These are phyloP conservation scores for Sebastes minor DNA, from an alignment of 2,797 vertebrate species.

Conservation along the genomic window DNA sequence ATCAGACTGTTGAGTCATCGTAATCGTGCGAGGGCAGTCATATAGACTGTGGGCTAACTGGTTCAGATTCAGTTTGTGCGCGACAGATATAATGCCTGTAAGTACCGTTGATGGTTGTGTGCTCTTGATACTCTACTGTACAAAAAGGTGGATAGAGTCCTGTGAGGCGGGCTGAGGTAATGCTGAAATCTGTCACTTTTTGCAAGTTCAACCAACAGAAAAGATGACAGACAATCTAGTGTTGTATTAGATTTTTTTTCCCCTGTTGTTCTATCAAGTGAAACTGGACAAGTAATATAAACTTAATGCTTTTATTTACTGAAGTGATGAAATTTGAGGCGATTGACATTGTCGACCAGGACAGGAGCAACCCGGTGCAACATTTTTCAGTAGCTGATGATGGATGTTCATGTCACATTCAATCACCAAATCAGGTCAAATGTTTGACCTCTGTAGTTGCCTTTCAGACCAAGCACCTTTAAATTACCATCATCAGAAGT, in stretches of 20 bases:
- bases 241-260: neutral
- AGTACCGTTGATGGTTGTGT: neutral
- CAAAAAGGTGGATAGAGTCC: neutral
- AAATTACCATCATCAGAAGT: neutral
- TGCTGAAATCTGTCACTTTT: neutral
- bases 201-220: neutral
- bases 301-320: neutral
- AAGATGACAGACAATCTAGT: neutral
- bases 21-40: neutral
- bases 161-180: neutral
- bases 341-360: neutral
- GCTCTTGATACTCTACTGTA: neutral
- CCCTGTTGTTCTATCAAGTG: neutral
- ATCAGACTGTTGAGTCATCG: neutral
- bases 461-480: slow-evolving; percentile 14
- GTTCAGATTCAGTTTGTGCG: neutral
- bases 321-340: neutral
- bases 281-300: neutral
- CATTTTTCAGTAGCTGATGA: neutral
- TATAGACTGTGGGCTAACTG: neutral
- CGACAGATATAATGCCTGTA: neutral
- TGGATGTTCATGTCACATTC: neutral
- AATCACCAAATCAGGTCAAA: neutral
- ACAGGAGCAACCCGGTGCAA: neutral
- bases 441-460: slow-evolving; percentile 8